These are phyloP conservation scores for Autographa gamma DNA, from an alignment of 2,888 invertebrate genomes.

Conservation along the genomic window DNA sequence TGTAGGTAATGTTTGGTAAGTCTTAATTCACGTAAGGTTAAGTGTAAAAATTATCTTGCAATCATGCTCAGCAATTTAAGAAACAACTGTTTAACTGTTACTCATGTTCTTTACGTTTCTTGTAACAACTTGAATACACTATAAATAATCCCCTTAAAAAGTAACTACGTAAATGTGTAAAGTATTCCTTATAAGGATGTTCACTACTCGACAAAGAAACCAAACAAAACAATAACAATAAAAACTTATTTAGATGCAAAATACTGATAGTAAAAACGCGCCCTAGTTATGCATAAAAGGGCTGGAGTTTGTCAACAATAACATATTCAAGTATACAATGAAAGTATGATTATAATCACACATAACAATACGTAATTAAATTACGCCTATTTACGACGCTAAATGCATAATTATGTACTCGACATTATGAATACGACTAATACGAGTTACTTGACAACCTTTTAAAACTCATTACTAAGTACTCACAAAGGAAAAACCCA, in stretches of 20 bases:
- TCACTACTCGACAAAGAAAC: constrained; percentile 7
- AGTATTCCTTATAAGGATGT: constrained; percentile 1
- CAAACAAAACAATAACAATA: constrained; percentile 12
- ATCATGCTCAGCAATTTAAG: too few relatives aligned
- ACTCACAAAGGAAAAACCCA: neutral
- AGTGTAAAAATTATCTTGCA: too few relatives aligned
- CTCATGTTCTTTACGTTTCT: constrained; percentile 41
- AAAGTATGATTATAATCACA: constrained; percentile 15
- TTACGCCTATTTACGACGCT: neutral
- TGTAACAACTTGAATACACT: constrained; percentile 36
- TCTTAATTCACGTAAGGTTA: too few relatives aligned
- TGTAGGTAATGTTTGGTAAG: too few relatives aligned
- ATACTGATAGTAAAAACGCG: constrained; percentile 11
- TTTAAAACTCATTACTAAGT: neutral
- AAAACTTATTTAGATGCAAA: constrained; percentile 12
- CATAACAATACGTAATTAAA: constrained; percentile 11
- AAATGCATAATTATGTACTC: neutral
- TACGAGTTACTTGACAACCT: neutral
- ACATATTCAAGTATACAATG: neutral
- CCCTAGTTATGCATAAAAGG: constrained; percentile 10
- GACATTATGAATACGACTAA: constrained; percentile 1
- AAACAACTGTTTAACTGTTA: constrained; percentile 19
- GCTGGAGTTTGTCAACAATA: constrained; percentile 19
- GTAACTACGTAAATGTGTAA: constrained; percentile 17
- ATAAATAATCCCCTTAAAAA: constrained; percentile 19